Evolutionary conservation across 2,797 vertebrate species (phyloP).

Genomic region (Macropodus opercularis): DNA sequence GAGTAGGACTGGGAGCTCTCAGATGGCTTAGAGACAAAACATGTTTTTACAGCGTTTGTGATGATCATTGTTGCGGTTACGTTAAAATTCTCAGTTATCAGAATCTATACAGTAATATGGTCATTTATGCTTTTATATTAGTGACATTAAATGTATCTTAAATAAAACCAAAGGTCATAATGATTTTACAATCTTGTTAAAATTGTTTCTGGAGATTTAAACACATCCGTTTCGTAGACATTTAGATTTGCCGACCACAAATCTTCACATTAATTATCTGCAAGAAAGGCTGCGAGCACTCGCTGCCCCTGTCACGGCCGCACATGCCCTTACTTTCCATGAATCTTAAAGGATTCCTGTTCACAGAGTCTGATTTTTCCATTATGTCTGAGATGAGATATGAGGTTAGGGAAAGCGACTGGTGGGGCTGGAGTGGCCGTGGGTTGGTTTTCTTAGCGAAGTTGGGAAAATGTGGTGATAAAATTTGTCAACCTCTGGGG

Average conservation of each 20-base stretch:
- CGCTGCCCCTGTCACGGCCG: constrained; percentile 43
- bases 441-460: constrained; percentile 68
- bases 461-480: constrained; percentile 87
- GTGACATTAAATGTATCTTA: neutral
- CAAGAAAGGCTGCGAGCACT: constrained; percentile 30
- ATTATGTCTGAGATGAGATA: constrained; percentile 75
- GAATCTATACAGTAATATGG: neutral
- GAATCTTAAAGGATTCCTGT: constrained; percentile 70
- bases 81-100: neutral
- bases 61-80: constrained; percentile 45
- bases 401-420: constrained; percentile 66
- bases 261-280: constrained; percentile 20
- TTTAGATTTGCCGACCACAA: constrained; percentile 28
- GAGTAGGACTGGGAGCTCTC: constrained; percentile 35
- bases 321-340: constrained; percentile 61
- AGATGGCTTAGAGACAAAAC: constrained; percentile 27
- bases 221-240: neutral
- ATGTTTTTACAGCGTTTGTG: constrained; percentile 36
- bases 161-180: neutral
- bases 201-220: neutral
- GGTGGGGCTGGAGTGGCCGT: constrained; percentile 49
- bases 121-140: neutral
- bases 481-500: constrained; percentile 86
- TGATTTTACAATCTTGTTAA: constrained; percentile 4
- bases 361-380: constrained; percentile 74